Conservation (phyloP, 2,888 invertebrate genomes). For the Ligdia adustata region DNA sequence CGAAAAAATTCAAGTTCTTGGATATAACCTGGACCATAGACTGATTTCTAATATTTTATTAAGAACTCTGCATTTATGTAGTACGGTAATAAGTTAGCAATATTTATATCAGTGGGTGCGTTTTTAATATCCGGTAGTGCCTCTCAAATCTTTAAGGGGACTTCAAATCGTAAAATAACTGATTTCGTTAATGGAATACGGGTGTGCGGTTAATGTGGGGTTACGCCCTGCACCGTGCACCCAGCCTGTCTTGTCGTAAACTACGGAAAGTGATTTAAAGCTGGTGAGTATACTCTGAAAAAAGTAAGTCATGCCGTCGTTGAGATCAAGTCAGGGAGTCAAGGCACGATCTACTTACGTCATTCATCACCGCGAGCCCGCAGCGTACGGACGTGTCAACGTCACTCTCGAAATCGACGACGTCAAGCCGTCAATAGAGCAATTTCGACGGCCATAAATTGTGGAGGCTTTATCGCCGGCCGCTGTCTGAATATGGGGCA, state of each 20-base stretch:
- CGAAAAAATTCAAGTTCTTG: too few relatives aligned
- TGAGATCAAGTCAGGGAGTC: slow-evolving; percentile 24
- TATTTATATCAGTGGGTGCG: slow-evolving; percentile 11
- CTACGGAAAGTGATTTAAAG: slow-evolving; percentile 22
- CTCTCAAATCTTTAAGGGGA: slow-evolving; percentile 19
- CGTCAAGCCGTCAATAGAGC: slow-evolving; percentile 54
- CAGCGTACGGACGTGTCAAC: slow-evolving; percentile 43
- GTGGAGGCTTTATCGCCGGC: slow-evolving; percentile 50
- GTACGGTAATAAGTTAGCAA: too few relatives aligned
- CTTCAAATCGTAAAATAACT: slow-evolving; percentile 28
- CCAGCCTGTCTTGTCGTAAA: slow-evolving; percentile 18
- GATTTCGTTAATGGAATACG: slow-evolving; percentile 33
- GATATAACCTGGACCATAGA: too few relatives aligned
- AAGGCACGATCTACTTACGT: slow-evolving; percentile 24
- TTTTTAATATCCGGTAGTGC: slow-evolving; percentile 10
- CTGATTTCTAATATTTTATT: too few relatives aligned
- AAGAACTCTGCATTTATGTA: too few relatives aligned
- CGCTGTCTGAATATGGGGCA: slow-evolving; percentile 45
- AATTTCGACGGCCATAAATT: slow-evolving; percentile 55
- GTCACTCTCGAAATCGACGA: slow-evolving; percentile 47
- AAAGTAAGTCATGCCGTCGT: slow-evolving; percentile 34
- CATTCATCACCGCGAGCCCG: slow-evolving; percentile 45
- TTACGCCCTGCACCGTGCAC: slow-evolving; percentile 22
- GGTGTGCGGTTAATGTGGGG: slow-evolving; percentile 31
- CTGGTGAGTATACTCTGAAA: slow-evolving; percentile 19